Base-by-base conservation (phyloP, 2,113 vertebrate species). In the Penelope pileata region DNA sequence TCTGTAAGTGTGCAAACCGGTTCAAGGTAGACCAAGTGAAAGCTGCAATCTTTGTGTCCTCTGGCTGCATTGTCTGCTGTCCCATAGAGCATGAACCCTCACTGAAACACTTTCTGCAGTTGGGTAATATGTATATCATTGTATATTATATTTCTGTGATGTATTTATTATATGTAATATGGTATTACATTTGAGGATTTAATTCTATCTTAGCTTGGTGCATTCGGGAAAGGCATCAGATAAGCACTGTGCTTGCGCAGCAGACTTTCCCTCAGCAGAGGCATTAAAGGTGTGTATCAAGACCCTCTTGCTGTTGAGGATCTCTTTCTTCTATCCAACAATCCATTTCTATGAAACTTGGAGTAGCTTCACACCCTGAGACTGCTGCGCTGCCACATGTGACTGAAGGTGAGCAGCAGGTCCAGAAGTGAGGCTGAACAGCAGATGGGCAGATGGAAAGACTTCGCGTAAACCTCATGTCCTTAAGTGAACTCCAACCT, bases 41-140 rank as follows among this genome's bases (percentile, higher is more conserved):
- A 64, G 54, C 13, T 53, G 27, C 6, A 29, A 81, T 85, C 12
- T 9, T 58, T 48, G 21, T 26, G 24, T 36, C 15, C 29, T 80
- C 32, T 64, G 67, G 10, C 16, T 94, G 62, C 16, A 42, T 45
- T 63, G 2, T 21, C 26, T 51, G 43, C 18, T 34, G 26, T 72
- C 40, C 58, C 5, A 1, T 1, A 68, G 42, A 45, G 3, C 18
- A 30, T 1, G 18, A 79, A 30, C 6, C 9, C 30, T 38, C 26
- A 32, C 0, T 1, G 42, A n/a, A 84, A 48, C 0, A 1, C 7
- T 21, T 75, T 14, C 23, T 63, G 24, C 22, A 63, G 24, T 50
- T 58, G 62, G 16, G 45, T 19, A 5, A 56, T n/a, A n/a, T 19
- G 30, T 32, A 56, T 56, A 30, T 19, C 32, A n/a, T 56, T 56